A percentile compares a stretch with the other conserved stretches of the same genome.
Conservation (phyloP, 2,797 vertebrate genomes). For the Gorsachius magnificus region DNA sequence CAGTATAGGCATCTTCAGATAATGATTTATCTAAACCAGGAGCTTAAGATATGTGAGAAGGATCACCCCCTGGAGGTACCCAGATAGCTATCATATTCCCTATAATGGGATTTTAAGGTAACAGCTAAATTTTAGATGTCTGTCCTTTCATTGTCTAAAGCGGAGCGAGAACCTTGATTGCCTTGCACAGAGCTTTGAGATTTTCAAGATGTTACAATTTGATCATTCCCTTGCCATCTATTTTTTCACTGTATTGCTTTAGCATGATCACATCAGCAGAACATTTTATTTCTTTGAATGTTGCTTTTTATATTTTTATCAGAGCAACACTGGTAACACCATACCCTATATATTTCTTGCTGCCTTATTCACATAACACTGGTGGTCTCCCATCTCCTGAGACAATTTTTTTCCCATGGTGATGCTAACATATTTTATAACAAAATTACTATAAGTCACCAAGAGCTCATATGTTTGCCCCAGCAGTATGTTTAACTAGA, state of each 20-base stretch:
- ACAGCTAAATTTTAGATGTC: background rate
- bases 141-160: background rate
- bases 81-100: rapidly evolving
- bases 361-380: background rate
- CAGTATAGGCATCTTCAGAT: background rate
- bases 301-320: background rate
- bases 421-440: background rate
- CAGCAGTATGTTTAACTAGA: background rate
- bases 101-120: background rate
- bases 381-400: background rate
- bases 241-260: background rate
- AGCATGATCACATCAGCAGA: background rate
- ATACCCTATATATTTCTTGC: background rate
- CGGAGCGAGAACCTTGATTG: background rate
- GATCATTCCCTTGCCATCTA: rapidly evolving
- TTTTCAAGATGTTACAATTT: background rate
- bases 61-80: background rate
- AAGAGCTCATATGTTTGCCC: background rate
- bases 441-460: background rate
- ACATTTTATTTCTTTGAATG: background rate
- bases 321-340: background rate
- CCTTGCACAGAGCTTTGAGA: background rate
- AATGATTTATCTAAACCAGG: background rate
- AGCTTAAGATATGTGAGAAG: background rate
- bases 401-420: background rate